These are phyloP conservation scores for Spondyliosoma cantharus DNA, from an alignment of 2,797 vertebrate species.

Conservation along the genomic window DNA sequence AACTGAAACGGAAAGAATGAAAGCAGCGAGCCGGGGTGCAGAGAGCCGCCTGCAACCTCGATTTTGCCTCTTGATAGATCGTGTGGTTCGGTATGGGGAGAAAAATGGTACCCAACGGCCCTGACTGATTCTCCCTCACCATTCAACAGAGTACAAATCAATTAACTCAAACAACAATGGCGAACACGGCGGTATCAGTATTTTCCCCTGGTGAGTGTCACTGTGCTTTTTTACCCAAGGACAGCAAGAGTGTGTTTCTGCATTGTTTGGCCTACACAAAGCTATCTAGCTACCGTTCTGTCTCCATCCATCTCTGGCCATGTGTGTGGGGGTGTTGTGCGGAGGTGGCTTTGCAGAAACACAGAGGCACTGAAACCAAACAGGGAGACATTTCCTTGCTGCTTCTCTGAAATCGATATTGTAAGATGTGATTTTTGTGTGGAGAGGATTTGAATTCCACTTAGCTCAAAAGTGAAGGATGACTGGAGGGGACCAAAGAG, in stretches of 20 bases:
- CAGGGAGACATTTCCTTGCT: constrained; percentile 59
- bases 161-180: constrained; percentile 52
- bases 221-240: constrained; percentile 53
- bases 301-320: constrained; percentile 75
- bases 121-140: constrained; percentile 20
- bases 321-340: constrained; percentile 81
- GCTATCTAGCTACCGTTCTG: constrained; percentile 54
- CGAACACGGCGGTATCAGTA: constrained; percentile 14
- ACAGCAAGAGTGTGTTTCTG: constrained; percentile 48
- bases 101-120: neutral
- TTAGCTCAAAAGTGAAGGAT: neutral
- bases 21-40: constrained; percentile 3
- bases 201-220: constrained; percentile 33
- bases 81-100: neutral
- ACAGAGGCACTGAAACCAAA: constrained; percentile 69
- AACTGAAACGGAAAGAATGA: constrained; percentile 1
- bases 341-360: constrained; percentile 77
- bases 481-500: neutral
- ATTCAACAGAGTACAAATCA: constrained; percentile 49
- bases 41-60: constrained; percentile 30
- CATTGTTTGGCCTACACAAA: constrained; percentile 73
- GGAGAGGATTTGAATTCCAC: constrained; percentile 11
- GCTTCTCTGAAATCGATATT: constrained; percentile 59
- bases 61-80: constrained; percentile 35
- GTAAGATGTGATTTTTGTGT: constrained; percentile 35